Evolutionary conservation across 2,797 vertebrate species (phyloP), one percentile per base, ranked within the genome.

Genomic region (Anguilla marmorata): DNA sequence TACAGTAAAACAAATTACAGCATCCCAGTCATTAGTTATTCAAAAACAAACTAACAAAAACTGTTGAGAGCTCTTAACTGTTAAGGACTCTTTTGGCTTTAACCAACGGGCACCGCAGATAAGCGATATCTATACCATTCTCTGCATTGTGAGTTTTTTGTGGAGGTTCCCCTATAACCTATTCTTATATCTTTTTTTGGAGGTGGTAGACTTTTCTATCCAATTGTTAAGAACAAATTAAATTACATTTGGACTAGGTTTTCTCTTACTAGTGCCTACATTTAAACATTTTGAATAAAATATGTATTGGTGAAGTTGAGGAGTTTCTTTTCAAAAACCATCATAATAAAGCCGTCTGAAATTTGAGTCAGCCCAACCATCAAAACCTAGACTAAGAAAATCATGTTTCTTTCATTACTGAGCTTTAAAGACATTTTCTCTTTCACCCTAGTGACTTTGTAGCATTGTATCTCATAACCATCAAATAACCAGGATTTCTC

Each of bases 401-500:
- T 30, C 7, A 72, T n/a, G 63, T 66, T n/a, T 66, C 63, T 66
- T 72, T 72, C 66, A 72, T 8, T 27, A 72, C 66, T 27, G n/a
- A 72, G n/a, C 66, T 12, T 72, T 8, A 72, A 72, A 72, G 66
- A 16, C 27, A 41, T 33, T 37, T 76, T 76, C 14, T 56, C 41
- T 76, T 33, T 76, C 41, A 37, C 3, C 72, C 33, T 0, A 37
- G 72, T 41, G 72, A 76, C 27, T 76, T 37, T 76, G 66, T 72
- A 72, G 21, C 66, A 72, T 30, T n/a, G 66, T 72, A 41, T 76
- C n/a, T 41, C 33, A 12, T 33, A 16, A 76, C 30, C 33, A 76
- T 76, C 72, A 76, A 76, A 76, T 33, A 76, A 37, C 72, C 14
- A 37, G 72, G 33, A 76, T 76, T 76, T 76, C 14, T 76, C 72